phyloP scores from a whole-genome alignment of 2,113 vertebrate species.

The Theropithecus gelada region DNA sequence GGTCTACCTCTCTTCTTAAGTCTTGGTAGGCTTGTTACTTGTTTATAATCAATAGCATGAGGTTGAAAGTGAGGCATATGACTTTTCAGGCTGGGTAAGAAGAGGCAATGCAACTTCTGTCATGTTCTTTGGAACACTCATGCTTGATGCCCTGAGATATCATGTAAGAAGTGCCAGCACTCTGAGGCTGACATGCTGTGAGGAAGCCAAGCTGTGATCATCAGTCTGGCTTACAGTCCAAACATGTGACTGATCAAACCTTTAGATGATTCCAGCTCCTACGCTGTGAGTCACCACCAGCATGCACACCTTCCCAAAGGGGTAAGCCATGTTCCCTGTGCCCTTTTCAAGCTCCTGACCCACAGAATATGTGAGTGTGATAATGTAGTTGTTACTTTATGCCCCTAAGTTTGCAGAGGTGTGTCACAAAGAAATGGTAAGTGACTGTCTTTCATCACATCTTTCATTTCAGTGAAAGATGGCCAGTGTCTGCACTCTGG shows the following conservation, averaged over 20 bases:
- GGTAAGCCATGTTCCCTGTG: not conserved
- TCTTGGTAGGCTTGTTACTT: not conserved
- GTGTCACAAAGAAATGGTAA: not conserved
- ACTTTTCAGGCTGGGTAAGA: not conserved
- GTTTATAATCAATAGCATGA: not conserved
- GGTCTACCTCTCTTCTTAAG: not conserved
- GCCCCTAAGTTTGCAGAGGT: not conserved
- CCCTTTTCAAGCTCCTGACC: not conserved
- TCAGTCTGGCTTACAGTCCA: not conserved
- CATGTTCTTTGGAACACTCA: not conserved
- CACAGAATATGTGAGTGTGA: not conserved
- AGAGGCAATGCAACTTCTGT: not conserved
- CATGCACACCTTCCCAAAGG: not conserved
- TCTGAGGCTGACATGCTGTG: not conserved
- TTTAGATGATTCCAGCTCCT: not conserved
- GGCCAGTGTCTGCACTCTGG: not conserved
- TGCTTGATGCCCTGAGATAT: not conserved
- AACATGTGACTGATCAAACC: not conserved
- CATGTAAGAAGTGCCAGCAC: not conserved
- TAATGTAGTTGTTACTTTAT: not conserved
- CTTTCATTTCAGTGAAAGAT: not conserved
- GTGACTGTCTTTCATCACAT: not conserved
- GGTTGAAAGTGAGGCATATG: not conserved
- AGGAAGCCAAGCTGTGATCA: not conserved
- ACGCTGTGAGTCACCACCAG: not conserved